phyloP scores from a whole-genome alignment of 2,113 vertebrate species.

The Ailuropoda melanoleuca region DNA sequence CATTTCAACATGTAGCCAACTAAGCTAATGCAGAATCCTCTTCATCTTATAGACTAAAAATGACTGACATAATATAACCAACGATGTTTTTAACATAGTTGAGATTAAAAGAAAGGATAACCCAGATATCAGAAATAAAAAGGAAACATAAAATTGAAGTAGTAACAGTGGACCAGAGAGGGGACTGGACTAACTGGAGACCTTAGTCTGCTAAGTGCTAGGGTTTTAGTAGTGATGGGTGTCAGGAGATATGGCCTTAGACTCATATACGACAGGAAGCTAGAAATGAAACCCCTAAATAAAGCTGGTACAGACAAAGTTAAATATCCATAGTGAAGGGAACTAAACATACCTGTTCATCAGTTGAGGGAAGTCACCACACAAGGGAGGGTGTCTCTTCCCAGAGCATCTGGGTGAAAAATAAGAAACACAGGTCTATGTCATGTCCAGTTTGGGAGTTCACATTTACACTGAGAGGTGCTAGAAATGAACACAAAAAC shows the following conservation, averaged over 20 bases:
- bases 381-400: background rate
- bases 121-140: background rate
- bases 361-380: background rate
- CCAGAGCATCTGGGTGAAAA: background rate
- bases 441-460: background rate
- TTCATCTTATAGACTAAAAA: background rate
- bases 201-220: background rate
- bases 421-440: background rate
- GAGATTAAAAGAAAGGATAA: background rate
- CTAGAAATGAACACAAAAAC: background rate
- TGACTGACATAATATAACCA: background rate
- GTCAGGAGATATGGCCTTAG: background rate
- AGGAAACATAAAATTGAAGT: background rate
- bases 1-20: background rate
- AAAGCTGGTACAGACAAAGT: background rate
- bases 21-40: background rate
- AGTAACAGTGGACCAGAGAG: background rate
- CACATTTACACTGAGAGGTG: background rate
- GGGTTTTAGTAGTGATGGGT: background rate
- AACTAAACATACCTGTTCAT: background rate
- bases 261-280: background rate
- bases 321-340: background rate
- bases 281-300: background rate
- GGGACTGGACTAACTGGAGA: background rate
- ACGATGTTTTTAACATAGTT: background rate